Evolutionary conservation across 2,797 vertebrate species (phyloP), one percentile per base, ranked within the genome.

Genomic region (Mus minutoides): DNA sequence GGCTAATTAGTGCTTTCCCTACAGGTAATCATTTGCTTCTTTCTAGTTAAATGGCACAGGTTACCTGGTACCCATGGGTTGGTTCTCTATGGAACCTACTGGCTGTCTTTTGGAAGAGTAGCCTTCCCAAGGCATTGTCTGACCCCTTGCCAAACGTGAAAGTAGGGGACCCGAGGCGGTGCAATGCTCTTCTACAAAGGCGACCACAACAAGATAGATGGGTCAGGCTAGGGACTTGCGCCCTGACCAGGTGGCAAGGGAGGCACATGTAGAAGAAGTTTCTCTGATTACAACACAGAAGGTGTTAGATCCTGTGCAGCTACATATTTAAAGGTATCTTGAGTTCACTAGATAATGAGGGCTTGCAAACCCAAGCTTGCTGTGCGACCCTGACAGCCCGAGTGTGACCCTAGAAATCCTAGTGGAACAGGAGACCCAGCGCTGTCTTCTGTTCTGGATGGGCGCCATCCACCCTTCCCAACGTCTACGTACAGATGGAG

Each of bases 121-220:
- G 71, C 6, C 79, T 83, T 91, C 56, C 9, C n/a, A 0, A 31
- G 91, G 87, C 94, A 92, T 34, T 93, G 90, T 77, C 34, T 67
- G 73, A 49, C 40, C 58, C 77, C 60, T 26, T 22, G 84, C 58
- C 43, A 88, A 52, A n/a, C 43, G 14, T 0, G 37, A 21, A 56
- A 56, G 14, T 0, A 2, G 60, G 1, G 31, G 21, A 14, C 21
- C 10, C 0, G 19, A 54, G 82, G 4, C 0, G 67, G 52, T 6
- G 6, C 0, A 4, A 31, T 0, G 17, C 13, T 49, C 69, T 49
- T 67, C 56, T 75, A 37, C 54, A 52, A 76, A 76, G 80, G 3
- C 1, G 46, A 75, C 37, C 34, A 37, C 14, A 82, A 62, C 12
- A 2, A 84, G 78, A 73, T 54, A 95, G 91, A 73, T 3, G 6